Base-by-base conservation (phyloP, 2,888 invertebrate genomes). In the Petrophora chlorosata region DNA sequence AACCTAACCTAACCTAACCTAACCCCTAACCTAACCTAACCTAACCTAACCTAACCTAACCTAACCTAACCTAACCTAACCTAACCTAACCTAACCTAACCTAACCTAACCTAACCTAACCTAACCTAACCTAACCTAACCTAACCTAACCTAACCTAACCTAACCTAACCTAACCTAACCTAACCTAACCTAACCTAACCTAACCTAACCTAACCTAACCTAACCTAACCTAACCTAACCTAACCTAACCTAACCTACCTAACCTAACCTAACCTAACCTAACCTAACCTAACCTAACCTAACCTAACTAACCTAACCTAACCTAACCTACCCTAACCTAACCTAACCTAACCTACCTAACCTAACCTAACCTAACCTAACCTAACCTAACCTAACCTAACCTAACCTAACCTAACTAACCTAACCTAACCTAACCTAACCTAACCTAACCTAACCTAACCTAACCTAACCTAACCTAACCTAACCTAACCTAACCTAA, bases 71-170 rank as follows among this genome's bases (percentile, higher is more conserved):
- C 56, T 53, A 53, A 56, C 51, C 57, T 51, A 51, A 57, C 51
- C 57, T 51, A 51, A 56, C 50, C 53, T 53, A 56, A 56, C 53
- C 53, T 53, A 57, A 57, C 53, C 53, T 51, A 55, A 55, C 51
- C 51, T 48, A 47, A 56, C 44, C 51, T 51, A 38, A 50, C 39
- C 50, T 40, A 38, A 42, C 41, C 46, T 42, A 42, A 46, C 40
- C 46, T 41, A 42, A 48, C 41, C 48, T 42, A 42, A 48, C 41
- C 48, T 41, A 38, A 45, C 36, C 49, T 33, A 38, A 50, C 39
- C 50, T 40, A 38, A 42, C 41, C 46, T 42, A 42, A 46, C 40
- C 46, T 45, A 54, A 39, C 36, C 35, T 16, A 28, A 43, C 19
- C 43, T 44, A 44, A 44, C 44, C 44, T 44, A 44, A 44, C 44